Conservation (phyloP, 2,888 invertebrate genomes). For the Germaria angustata region DNA sequence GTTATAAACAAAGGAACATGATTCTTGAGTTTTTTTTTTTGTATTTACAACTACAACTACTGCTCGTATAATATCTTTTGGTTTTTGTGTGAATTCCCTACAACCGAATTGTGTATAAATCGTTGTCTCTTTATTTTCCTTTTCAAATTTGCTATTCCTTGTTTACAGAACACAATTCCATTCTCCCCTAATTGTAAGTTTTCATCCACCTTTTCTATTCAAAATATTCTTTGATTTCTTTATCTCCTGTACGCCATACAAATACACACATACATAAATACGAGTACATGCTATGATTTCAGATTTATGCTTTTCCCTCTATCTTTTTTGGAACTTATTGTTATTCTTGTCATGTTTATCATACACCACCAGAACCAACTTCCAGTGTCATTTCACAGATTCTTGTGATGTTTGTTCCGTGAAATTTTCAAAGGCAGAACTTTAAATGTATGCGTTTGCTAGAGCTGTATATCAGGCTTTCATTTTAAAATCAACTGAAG, state of each 20-base stretch:
- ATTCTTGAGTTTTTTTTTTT: not conserved
- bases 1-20: conserved; percentile 48
- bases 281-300: not conserved
- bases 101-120: not conserved
- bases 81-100: not conserved
- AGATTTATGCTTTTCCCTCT: not conserved
- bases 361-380: not conserved
- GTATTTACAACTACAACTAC: not conserved
- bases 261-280: too few relatives aligned
- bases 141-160: conserved; percentile 19
- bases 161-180: not conserved
- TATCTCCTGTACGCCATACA: not conserved
- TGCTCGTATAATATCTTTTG: too few relatives aligned
- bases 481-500: too few relatives aligned
- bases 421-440: not conserved
- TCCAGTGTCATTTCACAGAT: conserved; percentile 34
- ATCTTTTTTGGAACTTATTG: not conserved
- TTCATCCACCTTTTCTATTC: conserved; percentile 58
- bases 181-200: conserved; percentile 44
- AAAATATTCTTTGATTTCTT: conserved; percentile 18
- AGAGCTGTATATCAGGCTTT: not conserved
- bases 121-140: conserved; percentile 9
- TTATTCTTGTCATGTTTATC: conserved; percentile 4
- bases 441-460: conserved; percentile 2
- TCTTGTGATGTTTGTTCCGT: not conserved